Evolutionary conservation across 2,888 invertebrate genomes (phyloP), one percentile per base, ranked within the genome.

Genomic region (Apocheima hispidaria): DNA sequence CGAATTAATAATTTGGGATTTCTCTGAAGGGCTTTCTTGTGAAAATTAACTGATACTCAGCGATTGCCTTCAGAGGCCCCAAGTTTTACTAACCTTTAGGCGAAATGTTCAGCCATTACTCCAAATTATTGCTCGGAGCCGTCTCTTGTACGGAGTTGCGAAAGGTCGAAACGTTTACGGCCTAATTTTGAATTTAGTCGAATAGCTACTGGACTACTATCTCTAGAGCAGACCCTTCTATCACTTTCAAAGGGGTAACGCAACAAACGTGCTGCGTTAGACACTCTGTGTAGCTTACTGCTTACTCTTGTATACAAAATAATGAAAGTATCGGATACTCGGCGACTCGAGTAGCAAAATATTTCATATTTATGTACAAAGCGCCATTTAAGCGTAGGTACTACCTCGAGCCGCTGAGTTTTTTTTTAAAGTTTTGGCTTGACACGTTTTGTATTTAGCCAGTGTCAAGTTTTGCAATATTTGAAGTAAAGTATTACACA

Each of bases 1-100:
- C 57, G 70, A 76, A 73, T 73, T 74, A 77, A 74, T 72, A 75
- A 77, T 77, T 82, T 74, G 52, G 64, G 63, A 71, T 69, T 73
- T 73, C 65, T 75, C 75, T 63, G 56, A 68, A 68, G 65, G 66
- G 65, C 61, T 69, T 69, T 72, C 56, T 64, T 60, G 63, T 48
- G 54, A 60, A 60, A 76, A 79, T 81, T 74, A 78, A 75, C 74
- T 62, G 68, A 66, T 61, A 67, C 69, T 58, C 73, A 73, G 75
- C 67, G 72, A 71, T 58, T 52, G 66, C 49, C 48, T 41, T 61
- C 54, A 52, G 58, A 58, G 68, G 68, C 36, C 35, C 33, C 51
- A 50, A 60, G 55, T 69, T 65, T 54, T 63, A 61, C 66, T 63
- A 75, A 65, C 68, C 69, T 70, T 66, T 67, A 49, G 65, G 63